phyloP scores from a whole-genome alignment of 1,140 invertebrate species.

The Arctopsyche grandis region DNA sequence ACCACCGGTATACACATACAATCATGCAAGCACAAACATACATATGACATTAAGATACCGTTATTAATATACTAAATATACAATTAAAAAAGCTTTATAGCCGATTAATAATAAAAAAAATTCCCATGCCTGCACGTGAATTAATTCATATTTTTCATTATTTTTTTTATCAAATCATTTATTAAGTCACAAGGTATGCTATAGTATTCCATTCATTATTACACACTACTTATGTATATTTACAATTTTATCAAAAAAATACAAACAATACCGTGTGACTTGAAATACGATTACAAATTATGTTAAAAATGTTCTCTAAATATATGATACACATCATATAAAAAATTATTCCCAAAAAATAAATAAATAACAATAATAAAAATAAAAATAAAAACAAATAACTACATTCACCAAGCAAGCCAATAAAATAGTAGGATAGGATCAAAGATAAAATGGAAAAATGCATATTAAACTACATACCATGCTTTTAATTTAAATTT shows the following conservation, averaged over 20 bases:
- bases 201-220: neutral
- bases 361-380: no score
- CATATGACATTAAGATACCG: neutral
- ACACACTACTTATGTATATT: neutral
- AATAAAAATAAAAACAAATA: slow-evolving; percentile 10
- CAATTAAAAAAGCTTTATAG: no score
- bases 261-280: no score
- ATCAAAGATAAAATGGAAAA: slow-evolving; percentile 11
- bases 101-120: no score
- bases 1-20: neutral
- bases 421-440: slow-evolving; percentile 36
- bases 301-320: no score
- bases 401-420: slow-evolving; percentile 52
- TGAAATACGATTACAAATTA: no score
- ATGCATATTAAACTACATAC: slow-evolving; percentile 37
- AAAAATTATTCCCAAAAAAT: no score
- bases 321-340: no score
- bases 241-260: no score
- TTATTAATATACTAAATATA: no score
- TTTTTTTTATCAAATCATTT: neutral
- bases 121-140: neutral
- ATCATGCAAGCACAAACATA: slow-evolving; percentile 1
- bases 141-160: neutral
- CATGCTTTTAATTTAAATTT: slow-evolving; percentile 44
- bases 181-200: neutral